Percentiles rank a stretch among this genome's conserved stretches.
Evolutionary conservation across 2,113 vertebrate species (phyloP).

Genomic region (Emydura subglobosa): DNA sequence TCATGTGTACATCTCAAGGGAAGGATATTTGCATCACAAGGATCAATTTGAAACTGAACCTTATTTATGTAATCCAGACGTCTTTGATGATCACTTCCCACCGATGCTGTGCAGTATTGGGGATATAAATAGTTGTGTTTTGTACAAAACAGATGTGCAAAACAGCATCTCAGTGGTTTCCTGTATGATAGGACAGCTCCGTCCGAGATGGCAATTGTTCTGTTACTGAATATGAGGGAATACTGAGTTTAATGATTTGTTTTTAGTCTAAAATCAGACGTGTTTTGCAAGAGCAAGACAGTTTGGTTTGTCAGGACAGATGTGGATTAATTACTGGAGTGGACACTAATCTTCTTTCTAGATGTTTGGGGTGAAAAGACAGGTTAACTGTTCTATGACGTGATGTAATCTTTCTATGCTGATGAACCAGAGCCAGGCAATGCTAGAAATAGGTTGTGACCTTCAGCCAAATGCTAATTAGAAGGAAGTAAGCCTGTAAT

Average conservation of each 20-base stretch:
- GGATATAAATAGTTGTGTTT: slow-evolving; percentile 43
- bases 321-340: neutral
- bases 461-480: slow-evolving; percentile 29
- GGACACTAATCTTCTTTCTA: neutral
- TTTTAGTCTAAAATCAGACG: slow-evolving; percentile 1
- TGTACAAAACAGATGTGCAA: slow-evolving; percentile 21
- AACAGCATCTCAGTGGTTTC: neutral
- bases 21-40: slow-evolving; percentile 15
- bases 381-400: neutral
- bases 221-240: neutral
- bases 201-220: neutral
- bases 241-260: neutral
- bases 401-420: neutral
- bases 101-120: slow-evolving; percentile 12
- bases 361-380: neutral
- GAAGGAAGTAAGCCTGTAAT: neutral
- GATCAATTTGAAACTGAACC: slow-evolving; percentile 52
- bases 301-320: neutral
- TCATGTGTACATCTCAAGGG: neutral
- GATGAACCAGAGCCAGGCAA: slow-evolving; percentile 7
- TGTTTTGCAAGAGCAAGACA: neutral
- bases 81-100: slow-evolving; percentile 51
- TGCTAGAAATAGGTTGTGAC: neutral
- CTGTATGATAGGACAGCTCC: neutral
- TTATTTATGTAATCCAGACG: slow-evolving; percentile 58